phyloP scores from a whole-genome alignment of 2,888 invertebrate genomes.

The Neria commutata region DNA sequence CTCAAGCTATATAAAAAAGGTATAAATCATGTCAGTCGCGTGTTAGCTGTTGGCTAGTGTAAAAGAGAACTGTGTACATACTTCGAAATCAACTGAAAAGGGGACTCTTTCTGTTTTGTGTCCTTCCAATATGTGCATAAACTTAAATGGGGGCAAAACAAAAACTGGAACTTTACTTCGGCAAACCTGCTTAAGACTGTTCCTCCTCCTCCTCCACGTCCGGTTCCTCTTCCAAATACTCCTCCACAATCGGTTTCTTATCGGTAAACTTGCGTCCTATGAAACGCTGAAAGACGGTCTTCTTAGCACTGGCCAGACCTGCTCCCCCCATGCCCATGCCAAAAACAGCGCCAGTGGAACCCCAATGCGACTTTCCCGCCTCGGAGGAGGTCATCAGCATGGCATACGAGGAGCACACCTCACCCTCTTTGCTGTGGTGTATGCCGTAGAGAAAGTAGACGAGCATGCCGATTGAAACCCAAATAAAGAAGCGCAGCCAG shows the following conservation, averaged over 20 bases:
- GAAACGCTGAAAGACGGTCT: slow-evolving; percentile 52
- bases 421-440: slow-evolving; percentile 82
- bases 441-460: slow-evolving; percentile 86
- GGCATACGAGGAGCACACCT: slow-evolving; percentile 66
- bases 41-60: too few species aligned
- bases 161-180: not conserved
- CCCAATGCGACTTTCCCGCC: slow-evolving; percentile 69
- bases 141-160: too few species aligned
- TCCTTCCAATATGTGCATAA: too few species aligned
- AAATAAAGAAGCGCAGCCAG: slow-evolving; percentile 84
- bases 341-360: slow-evolving; percentile 62
- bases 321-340: slow-evolving; percentile 24
- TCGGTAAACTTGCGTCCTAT: slow-evolving; percentile 55
- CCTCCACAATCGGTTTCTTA: slow-evolving; percentile 55
- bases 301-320: too few species aligned
- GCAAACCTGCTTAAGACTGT: slow-evolving; percentile 3
- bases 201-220: slow-evolving; percentile 28
- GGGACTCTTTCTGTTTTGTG: too few species aligned
- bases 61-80: too few species aligned
- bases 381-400: slow-evolving; percentile 71
- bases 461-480: slow-evolving; percentile 84
- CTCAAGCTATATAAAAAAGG: too few species aligned
- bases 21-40: too few species aligned
- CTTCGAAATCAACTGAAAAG: too few species aligned
- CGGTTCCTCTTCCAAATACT: slow-evolving; percentile 40